phyloP scores from a whole-genome alignment of 53 echinoderm and acorn worm species.

The Mesocentrotus franciscanus region DNA sequence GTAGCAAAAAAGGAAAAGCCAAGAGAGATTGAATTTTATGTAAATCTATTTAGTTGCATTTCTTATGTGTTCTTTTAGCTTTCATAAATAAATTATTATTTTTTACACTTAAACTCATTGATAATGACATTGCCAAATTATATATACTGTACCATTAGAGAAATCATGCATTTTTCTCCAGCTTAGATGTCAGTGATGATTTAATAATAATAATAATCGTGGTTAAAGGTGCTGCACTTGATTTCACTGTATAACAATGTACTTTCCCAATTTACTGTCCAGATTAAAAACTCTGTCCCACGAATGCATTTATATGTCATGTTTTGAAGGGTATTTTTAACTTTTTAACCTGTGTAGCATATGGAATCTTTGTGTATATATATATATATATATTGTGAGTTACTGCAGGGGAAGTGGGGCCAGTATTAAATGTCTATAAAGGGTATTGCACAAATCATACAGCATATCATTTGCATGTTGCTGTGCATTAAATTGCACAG shows the following conservation, averaged over 20 bases:
- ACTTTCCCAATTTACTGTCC: neutral
- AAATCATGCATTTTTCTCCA: neutral
- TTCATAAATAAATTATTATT: neutral
- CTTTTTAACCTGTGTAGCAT: constrained; percentile 11
- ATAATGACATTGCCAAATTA: constrained; percentile 11
- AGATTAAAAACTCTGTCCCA: neutral
- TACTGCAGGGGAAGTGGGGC: neutral
- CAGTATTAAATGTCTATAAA: neutral
- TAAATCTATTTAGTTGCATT: constrained; percentile 2
- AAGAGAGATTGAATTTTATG: neutral
- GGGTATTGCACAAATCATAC: neutral
- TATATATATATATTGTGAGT: neutral
- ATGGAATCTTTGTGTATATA: neutral
- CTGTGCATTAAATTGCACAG: neutral
- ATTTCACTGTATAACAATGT: neutral
- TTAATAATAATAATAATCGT: neutral
- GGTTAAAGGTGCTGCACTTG: neutral
- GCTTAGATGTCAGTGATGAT: neutral
- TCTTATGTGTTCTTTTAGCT: neutral
- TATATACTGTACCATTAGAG: no score
- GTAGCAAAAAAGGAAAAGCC: neutral
- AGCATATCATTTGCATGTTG: neutral
- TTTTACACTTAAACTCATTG: neutral
- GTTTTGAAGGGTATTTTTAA: neutral
- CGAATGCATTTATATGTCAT: neutral